phyloP scores from a whole-genome alignment of 2,113 vertebrate species.

The Brachyistius frenatus region DNA sequence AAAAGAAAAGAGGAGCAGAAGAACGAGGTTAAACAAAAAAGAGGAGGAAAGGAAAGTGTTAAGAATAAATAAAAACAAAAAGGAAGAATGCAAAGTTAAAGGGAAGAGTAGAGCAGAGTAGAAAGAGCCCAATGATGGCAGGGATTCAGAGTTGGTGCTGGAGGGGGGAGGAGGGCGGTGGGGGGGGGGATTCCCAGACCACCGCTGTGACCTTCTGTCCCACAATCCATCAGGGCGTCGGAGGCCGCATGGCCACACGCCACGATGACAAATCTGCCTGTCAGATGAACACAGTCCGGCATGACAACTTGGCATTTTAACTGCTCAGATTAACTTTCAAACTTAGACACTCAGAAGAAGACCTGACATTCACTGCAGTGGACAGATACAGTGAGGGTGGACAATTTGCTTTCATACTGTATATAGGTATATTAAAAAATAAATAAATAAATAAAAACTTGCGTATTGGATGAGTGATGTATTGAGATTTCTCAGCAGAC shows the following conservation, averaged over 20 bases:
- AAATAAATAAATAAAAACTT: too few species aligned
- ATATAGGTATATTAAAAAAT: neutral
- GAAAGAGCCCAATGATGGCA: too few species aligned
- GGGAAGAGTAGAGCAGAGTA: too few species aligned
- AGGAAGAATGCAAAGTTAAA: too few species aligned
- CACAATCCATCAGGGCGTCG: slow-evolving; percentile 78
- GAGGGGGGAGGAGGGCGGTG: neutral
- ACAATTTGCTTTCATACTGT: fast-evolving
- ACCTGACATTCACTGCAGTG: neutral
- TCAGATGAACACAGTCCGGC: slow-evolving; percentile 55
- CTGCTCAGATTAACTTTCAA: slow-evolving; percentile 46
- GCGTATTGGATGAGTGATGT: too few species aligned
- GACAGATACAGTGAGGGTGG: neutral
- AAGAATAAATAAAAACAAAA: too few species aligned
- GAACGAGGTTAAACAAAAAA: too few species aligned
- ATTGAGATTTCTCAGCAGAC: too few species aligned
- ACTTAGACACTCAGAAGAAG: slow-evolving; percentile 13
- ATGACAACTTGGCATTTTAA: slow-evolving; percentile 71
- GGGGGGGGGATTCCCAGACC: slow-evolving; percentile 18
- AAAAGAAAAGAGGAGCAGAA: too few species aligned
- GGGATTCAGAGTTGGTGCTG: too few species aligned
- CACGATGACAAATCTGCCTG: slow-evolving; percentile 78
- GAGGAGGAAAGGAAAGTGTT: too few species aligned
- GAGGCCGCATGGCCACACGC: slow-evolving; percentile 53
- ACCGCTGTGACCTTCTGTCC: slow-evolving; percentile 55